A percentile compares a stretch with the other conserved stretches of the same genome.
Evolutionary conservation across 2,797 vertebrate species (phyloP).

Genomic region (Coluber constrictor): DNA sequence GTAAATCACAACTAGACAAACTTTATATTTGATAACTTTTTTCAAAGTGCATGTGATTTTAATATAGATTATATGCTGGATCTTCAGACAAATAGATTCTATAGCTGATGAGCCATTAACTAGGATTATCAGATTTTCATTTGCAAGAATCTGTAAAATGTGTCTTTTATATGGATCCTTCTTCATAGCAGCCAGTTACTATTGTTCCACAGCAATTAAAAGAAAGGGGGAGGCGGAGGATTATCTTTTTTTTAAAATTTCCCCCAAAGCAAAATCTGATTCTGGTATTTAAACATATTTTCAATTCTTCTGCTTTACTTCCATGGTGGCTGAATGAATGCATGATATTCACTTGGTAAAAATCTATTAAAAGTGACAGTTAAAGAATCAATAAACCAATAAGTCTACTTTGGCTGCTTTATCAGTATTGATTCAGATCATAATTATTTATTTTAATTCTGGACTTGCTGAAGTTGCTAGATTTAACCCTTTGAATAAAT

Average conservation of each 20-base stretch:
- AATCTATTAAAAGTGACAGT: constrained; percentile 36
- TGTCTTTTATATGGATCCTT: background rate
- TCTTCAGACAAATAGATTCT: background rate
- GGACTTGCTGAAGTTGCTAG: constrained; percentile 20
- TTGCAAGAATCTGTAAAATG: background rate
- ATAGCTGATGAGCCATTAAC: background rate
- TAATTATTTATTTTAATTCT: constrained; percentile 55
- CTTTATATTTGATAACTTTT: background rate
- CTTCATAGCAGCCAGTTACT: background rate
- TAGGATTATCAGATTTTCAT: background rate
- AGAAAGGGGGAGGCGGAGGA: background rate
- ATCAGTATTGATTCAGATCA: constrained; percentile 44
- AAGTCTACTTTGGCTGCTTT: constrained; percentile 31
- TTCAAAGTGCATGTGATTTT: background rate
- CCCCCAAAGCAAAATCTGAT: background rate
- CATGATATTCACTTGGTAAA: constrained; percentile 31
- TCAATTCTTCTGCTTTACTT: background rate
- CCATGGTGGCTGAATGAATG: background rate
- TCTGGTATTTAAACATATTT: constrained; percentile 9
- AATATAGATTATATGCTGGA: background rate
- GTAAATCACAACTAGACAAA: background rate
- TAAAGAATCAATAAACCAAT: constrained; percentile 42
- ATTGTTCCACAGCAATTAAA: constrained; percentile 1
- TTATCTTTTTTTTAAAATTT: background rate
- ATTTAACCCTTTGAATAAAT: constrained; percentile 25